These are phyloP conservation scores for Aphaenogaster floridana DNA, from an alignment of 1,140 invertebrate species.

Conservation along the genomic window DNA sequence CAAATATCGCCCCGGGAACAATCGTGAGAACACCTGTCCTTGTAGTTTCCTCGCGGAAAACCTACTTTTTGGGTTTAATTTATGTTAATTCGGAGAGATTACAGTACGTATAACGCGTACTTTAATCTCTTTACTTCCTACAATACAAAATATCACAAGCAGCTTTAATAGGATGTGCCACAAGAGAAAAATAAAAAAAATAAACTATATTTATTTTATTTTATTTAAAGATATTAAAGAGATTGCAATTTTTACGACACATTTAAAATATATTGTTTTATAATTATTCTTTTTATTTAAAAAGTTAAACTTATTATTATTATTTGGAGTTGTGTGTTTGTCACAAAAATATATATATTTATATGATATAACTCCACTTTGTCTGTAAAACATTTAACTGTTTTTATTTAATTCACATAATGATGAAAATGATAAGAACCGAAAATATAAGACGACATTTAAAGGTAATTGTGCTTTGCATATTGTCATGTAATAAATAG, in stretches of 20 bases:
- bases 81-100: conserved; percentile 21
- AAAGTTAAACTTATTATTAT: not conserved
- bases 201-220: not conserved
- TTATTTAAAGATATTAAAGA: not conserved
- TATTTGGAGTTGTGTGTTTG: not conserved
- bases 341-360: not conserved
- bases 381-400: not conserved
- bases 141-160: not conserved
- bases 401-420: not conserved
- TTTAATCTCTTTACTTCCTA: not conserved
- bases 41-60: not conserved
- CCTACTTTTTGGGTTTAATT: conserved; percentile 17
- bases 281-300: not conserved
- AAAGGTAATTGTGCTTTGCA: not conserved
- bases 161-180: not conserved
- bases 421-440: not conserved
- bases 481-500: no score
- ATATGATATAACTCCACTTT: not conserved
- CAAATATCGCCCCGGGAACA: conserved; percentile 10
- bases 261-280: not conserved
- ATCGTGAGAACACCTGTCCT: not conserved
- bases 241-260: not conserved
- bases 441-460: not conserved
- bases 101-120: not conserved
- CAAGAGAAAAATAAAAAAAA: not conserved